Percentiles rank a stretch among this genome's conserved stretches.
phyloP scores from a whole-genome alignment of 2,113 vertebrate species.

The Nestor notabilis region DNA sequence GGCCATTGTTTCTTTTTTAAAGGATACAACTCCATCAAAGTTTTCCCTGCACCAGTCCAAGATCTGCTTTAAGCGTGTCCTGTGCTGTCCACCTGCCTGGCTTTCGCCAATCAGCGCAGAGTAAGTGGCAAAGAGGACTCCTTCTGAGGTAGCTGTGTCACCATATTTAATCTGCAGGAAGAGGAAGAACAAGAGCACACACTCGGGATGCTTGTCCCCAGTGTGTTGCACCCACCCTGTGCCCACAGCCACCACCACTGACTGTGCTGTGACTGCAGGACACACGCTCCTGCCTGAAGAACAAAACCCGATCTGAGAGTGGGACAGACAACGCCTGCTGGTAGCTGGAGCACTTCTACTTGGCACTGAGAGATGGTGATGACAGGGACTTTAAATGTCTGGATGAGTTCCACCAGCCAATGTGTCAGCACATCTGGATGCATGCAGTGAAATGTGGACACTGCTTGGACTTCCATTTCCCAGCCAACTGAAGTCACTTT shows the following conservation, averaged over 20 bases:
- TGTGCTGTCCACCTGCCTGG: slow-evolving; percentile 93
- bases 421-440: slow-evolving; percentile 35
- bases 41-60: slow-evolving; percentile 93
- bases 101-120: slow-evolving; percentile 97
- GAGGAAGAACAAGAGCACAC: not conserved
- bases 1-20: not conserved
- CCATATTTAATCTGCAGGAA: slow-evolving; percentile 92
- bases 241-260: rapidly evolving
- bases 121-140: slow-evolving; percentile 96
- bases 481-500: not conserved
- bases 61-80: slow-evolving; percentile 93
- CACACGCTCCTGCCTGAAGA: not conserved
- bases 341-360: not conserved
- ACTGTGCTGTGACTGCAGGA: not conserved
- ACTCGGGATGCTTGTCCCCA: not conserved
- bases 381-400: not conserved
- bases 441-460: not conserved
- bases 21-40: slow-evolving; percentile 98
- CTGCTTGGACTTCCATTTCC: rapidly evolving
- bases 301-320: not conserved
- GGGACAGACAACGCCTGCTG: not conserved
- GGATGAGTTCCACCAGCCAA: not conserved
- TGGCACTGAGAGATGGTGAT: not conserved
- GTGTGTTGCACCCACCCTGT: rapidly evolving
- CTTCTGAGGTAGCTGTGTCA: slow-evolving; percentile 98